Evolutionary conservation across 2,113 vertebrate genomes (phyloP).

Genomic region (Coryphaenoides rupestris): DNA sequence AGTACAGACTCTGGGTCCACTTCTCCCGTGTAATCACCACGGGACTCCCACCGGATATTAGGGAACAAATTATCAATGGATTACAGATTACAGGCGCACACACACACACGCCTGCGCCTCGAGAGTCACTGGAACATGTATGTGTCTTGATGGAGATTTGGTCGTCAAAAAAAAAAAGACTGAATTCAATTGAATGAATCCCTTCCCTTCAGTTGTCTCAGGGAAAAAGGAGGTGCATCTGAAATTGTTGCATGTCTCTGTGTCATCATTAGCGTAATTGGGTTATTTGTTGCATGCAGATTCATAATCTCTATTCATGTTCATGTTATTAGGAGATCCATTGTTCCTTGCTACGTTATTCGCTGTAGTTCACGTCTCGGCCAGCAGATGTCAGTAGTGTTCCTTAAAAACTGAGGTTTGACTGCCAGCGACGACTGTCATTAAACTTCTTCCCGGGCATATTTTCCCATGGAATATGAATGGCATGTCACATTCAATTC

Average conservation of each 20-base stretch:
- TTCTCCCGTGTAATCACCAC: constrained; percentile 26
- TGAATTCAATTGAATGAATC: too few relatives aligned
- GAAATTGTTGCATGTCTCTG: too few relatives aligned
- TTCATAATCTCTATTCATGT: background rate
- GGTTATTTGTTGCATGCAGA: background rate
- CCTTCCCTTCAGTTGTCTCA: too few relatives aligned
- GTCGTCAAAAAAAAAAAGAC: too few relatives aligned
- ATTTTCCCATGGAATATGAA: constrained; percentile 39
- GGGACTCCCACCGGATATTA: constrained; percentile 13
- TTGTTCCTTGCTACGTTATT: background rate
- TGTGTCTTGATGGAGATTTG: too few relatives aligned
- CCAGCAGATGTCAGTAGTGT: constrained; percentile 73
- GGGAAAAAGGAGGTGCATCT: too few relatives aligned
- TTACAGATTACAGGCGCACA: constrained; percentile 2
- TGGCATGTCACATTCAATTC: constrained; percentile 23
- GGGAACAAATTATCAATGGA: constrained; percentile 6
- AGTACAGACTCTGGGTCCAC: constrained; percentile 18
- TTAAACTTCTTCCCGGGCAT: constrained; percentile 17
- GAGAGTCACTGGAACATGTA: too few relatives aligned
- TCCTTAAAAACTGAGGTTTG: constrained; percentile 57
- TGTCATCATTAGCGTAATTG: too few relatives aligned
- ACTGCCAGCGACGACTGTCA: constrained; percentile 34
- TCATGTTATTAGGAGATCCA: background rate
- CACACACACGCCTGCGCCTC: constrained; percentile 1
- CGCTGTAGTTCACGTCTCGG: constrained; percentile 19